Base-by-base conservation (phyloP, 2,113 vertebrate species). In the Osmerus mordax region DNA sequence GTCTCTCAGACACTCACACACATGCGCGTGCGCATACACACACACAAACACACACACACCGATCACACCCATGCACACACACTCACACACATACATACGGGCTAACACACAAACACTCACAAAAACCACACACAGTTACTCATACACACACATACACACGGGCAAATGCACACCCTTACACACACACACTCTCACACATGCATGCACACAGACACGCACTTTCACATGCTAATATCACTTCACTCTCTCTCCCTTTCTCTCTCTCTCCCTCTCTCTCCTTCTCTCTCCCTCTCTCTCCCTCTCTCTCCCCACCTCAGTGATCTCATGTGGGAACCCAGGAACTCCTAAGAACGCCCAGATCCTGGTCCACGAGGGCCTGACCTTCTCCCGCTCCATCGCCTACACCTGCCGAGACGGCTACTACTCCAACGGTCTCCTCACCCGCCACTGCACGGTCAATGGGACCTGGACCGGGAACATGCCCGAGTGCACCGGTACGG, bases 281-380 rank as follows among this genome's bases (percentile, higher is more conserved):
- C 56, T 72, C 56, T 6, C 19, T 63, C 36, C 74, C 11, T 69
- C 28, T 70, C 61, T 69, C 19, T 67, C 66, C 21, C 41, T 68
- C 41, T 75, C 25, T 41, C 12, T 70, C 15, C 58, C n/a, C 7
- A 54, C 79, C 58, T 53, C 74, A 99, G 97, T 98, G 58, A 90
- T 97, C 74, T 98, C 96, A 19, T 99, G 97, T 76, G 97, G 97
- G 58, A 99, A 98, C 71, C 97, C 97, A 0, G 97, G 97, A 67
- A 98, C 96, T 0, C 97, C 97, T 66, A 92, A 94, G 76, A 99
- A 98, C 0, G 88, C 96, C 3, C 89, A 89, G 58, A 95, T 98
- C 21, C 68, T 94, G 63, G 93, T 94, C 82, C 97, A 96, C 1
- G 96, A 97, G 0, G 95, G 95, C 80, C 87, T 98, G 70, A 88